Evolutionary conservation across 2,888 invertebrate genomes (phyloP), one percentile per base, ranked within the genome.

Genomic region (Neelides folsomi): DNA sequence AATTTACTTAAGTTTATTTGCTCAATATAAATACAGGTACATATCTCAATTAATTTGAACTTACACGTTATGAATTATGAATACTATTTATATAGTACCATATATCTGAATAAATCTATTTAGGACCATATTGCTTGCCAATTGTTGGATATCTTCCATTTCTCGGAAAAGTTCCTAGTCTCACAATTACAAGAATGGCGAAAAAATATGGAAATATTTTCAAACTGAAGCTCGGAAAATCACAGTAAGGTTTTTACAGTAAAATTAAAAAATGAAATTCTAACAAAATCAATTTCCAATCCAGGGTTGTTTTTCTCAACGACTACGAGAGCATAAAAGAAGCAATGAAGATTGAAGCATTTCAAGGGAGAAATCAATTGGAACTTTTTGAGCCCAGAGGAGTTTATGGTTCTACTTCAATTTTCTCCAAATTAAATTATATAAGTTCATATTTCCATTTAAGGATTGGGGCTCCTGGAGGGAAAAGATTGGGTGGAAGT

Each of bases 121-220:
- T 47, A 57, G 62, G 62, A 13, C 62, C 62, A 6, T 6, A 46
- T 2, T 52, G 59, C 2, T 19, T 59, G 1, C 63, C 63, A 5
- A 36, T 60, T 3, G 12, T 63, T 13, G 63, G 63, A 8, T 63
- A 59, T 19, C 43, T 63, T 12, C 63, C 63, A 4, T 63, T 63
- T 42, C 47, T 63, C 43, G 60, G 60, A 39, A 57, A 52, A 40
- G 49, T 58, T 20, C 63, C 63, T n/a, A 55, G 55, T 20, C 40
- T 55, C 9, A 63, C 58, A 5, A 55, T 63, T 10, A 52, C 60
- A 5, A 43, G 53, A n/a, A 43, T 63, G 8, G 42, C 60, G 1
- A 57, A 58, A 39, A 57, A 52, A 47, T 63, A 56, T 34, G 63
- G 63, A 6, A 56, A 54, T 12, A 56, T 63, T 13, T 57, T 63